Base-by-base conservation (phyloP, 1,140 invertebrate genomes). In the Lepidotrigona ventralis region DNA sequence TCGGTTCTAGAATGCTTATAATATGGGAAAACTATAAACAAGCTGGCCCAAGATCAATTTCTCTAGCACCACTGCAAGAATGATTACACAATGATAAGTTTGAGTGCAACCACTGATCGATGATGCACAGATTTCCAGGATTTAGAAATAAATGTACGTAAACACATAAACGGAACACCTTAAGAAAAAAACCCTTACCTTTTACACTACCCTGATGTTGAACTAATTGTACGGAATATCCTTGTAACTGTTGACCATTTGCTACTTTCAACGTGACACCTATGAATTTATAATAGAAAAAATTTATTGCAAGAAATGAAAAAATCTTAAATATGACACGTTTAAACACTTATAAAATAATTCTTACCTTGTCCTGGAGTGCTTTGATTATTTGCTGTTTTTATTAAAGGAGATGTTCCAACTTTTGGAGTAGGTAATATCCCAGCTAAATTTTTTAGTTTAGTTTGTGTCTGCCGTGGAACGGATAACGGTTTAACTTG, bases 221-320 rank as follows among this genome's bases (percentile, higher is more conserved):
- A 8, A 96, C 94, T n/a, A 96, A 90, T 89, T 96, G 95, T n/a
- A 96, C 91, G 0, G 94, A 95, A 86, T 95, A 94, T 77, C 95
- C 94, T 88, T 95, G 94, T 17, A 95, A 83, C 84, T 94, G 94
- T 78, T 94, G 92, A n/a, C 93, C 92, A 87, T 92, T 89, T 17
- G 94, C 92, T 11, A 95, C 93, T 89, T 94, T 91, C 68, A 95
- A 87, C 5, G 94, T 95, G 33, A 95, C 93, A 77, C 94, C 94
- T 94, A 29, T 54, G 90, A 39, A 64, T 71, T 53, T 39, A 15
- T 23, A 76, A 39, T 6, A 26, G 0, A 17, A 1, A 39, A 82
- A 77, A 63, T 51, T 53, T 23, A 71, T 58, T 21, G 6, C 33
- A n/a, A 33, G 33, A 60, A 80, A 56, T 11, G 0, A 0, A 51